A percentile compares a stretch with the other conserved stretches of the same genome.
Conservation (phyloP, 1,140 invertebrate genomes). For the Dinoponera quadriceps region DNA sequence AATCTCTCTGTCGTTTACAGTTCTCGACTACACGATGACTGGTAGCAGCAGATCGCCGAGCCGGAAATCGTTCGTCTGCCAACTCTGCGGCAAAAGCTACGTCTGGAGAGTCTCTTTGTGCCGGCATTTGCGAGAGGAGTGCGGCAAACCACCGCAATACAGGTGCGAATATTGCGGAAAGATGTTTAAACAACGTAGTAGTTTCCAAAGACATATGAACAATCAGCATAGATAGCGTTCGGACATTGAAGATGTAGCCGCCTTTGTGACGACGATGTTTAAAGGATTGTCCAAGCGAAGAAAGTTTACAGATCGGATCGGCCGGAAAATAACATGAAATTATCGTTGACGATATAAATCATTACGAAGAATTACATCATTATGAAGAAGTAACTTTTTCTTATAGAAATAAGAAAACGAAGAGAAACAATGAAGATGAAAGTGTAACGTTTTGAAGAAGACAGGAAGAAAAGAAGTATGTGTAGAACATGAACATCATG, state of each 20-base stretch:
- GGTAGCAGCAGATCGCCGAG: background rate
- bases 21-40: background rate
- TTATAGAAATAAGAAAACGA: background rate
- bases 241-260: background rate
- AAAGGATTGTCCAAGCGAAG: background rate
- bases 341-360: background rate
- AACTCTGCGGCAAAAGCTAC: constrained; percentile 57
- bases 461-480: background rate
- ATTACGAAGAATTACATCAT: background rate
- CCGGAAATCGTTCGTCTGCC: constrained; percentile 42
- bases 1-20: constrained; percentile 31
- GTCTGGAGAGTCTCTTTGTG: constrained; percentile 57
- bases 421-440: background rate
- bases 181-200: constrained; percentile 85
- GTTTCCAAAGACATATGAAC: constrained; percentile 70
- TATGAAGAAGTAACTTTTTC: background rate
- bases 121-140: constrained; percentile 66
- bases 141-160: constrained; percentile 62
- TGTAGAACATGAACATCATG: background rate
- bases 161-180: constrained; percentile 76
- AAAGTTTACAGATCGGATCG: background rate
- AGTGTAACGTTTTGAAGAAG: background rate
- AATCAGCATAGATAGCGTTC: constrained; percentile 54
- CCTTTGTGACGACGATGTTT: background rate
- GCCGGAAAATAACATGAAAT: background rate